phyloP scores from a whole-genome alignment of 2,797 vertebrate genomes.

The Cynopterus sphinx region DNA sequence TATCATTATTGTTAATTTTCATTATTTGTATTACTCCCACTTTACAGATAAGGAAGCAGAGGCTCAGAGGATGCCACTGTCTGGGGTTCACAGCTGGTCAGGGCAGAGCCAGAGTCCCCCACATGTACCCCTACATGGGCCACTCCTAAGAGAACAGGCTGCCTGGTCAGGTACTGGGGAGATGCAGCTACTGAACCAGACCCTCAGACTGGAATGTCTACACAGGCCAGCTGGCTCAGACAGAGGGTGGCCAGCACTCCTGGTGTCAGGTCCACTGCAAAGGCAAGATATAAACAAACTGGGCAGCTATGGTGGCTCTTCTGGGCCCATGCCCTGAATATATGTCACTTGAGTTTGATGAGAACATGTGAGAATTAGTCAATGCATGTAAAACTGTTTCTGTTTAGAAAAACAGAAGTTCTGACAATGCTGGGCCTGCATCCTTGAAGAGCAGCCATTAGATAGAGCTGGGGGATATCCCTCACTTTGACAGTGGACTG shows the following conservation, averaged over 20 bases:
- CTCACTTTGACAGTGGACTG: not conserved
- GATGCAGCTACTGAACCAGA: not conserved
- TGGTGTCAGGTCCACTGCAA: not conserved
- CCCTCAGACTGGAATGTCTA: rapidly evolving
- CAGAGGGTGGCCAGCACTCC: not conserved
- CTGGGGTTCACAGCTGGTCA: not conserved
- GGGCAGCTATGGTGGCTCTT: not conserved
- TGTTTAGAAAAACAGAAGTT: not conserved
- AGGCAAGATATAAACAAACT: rapidly evolving
- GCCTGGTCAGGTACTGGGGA: not conserved
- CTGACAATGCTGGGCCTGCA: not conserved
- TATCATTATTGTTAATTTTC: not conserved
- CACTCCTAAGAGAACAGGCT: rapidly evolving
- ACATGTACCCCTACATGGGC: not conserved
- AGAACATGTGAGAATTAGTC: rapidly evolving
- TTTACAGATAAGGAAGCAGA: not conserved
- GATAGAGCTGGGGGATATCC: not conserved
- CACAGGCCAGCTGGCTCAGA: not conserved
- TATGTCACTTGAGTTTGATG: not conserved
- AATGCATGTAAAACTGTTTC: not conserved
- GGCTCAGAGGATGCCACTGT: not conserved
- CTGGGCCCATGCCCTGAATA: not conserved
- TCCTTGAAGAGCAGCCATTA: rapidly evolving
- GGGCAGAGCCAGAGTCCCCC: not conserved
- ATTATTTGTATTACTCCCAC: too few relatives aligned